Evolutionary conservation across 2,113 vertebrate genomes (phyloP).

Genomic region (Cacatua alba): DNA sequence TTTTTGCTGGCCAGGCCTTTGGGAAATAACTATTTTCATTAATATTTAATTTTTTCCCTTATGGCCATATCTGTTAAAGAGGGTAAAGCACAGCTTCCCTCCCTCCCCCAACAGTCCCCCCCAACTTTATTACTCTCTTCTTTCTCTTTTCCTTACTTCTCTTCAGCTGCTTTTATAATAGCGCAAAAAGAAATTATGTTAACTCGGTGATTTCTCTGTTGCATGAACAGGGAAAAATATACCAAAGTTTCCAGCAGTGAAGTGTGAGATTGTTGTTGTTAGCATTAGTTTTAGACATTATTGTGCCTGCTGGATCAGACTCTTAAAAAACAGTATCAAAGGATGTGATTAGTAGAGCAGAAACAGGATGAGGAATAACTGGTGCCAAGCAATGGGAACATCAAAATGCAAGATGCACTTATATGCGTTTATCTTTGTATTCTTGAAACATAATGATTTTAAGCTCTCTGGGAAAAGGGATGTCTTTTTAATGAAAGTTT

Average conservation of each 20-base stretch:
- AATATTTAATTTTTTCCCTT: conserved; percentile 70
- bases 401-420: background rate
- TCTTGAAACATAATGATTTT: background rate
- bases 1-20: conserved; percentile 35
- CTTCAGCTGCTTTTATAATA: background rate
- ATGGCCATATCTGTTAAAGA: conserved; percentile 8
- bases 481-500: background rate
- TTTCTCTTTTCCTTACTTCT: background rate
- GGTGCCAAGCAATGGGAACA: background rate
- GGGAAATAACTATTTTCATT: conserved; percentile 71
- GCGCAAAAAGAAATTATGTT: background rate
- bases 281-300: background rate
- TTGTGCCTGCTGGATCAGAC: background rate
- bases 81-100: background rate
- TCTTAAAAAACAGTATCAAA: background rate
- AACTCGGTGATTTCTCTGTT: background rate
- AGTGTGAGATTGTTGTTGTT: background rate
- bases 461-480: background rate
- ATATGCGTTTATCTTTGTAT: background rate
- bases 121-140: background rate
- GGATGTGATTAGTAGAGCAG: background rate
- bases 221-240: background rate
- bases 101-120: background rate
- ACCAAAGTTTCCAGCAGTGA: background rate
- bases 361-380: background rate